Base-by-base conservation (phyloP, 1,140 invertebrate species). In the Thaumatotibia leucotreta region DNA sequence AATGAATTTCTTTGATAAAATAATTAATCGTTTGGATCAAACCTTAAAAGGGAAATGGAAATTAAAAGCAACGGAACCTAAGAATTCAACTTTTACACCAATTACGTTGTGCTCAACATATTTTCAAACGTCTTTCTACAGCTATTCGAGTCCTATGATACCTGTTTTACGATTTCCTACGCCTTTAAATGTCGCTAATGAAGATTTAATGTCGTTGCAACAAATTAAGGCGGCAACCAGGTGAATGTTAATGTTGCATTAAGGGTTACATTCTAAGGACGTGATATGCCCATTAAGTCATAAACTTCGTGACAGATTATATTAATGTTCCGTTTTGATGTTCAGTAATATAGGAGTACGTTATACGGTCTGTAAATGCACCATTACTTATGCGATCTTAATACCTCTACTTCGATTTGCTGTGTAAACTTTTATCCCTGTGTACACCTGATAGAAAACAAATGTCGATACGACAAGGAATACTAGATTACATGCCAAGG, bases 181-280 rank as follows among this genome's bases (percentile, higher is more conserved):
- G 50, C 50, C 50, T 54, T 24, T 54, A 54, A 54, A 54, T 23
- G 22, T 27, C 52, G 23, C 52, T 58, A 58, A 58, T 58, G 52
- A 58, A 58, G 52, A 58, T 58, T 58, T 58, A 58, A 58, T 58
- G 52, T 29, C 52, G 52, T 27, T 58, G 52, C 52, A 58, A 58
- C 52, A 58, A 58, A 58, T 58, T 58, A 58, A 58, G 52, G 52
- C 52, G 52, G 52, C 52, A 58, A 29, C 52, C 27, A 63, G 31
- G 61, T 39, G 31, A 24, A 63, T 63, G 61, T 35, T 63, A 39
- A 63, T 63, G 61, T 11, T 63, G 31, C 31, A 63, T 35, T 39
- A 63, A 63, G 29, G 33, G 31, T 31, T 31, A 63, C 29, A 20
- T 63, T 17, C 33, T 20, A 23, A 35, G 17, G 8, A 62, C 58